phyloP scores from a whole-genome alignment of 2,797 vertebrate genomes.

The Limosa lapponica region DNA sequence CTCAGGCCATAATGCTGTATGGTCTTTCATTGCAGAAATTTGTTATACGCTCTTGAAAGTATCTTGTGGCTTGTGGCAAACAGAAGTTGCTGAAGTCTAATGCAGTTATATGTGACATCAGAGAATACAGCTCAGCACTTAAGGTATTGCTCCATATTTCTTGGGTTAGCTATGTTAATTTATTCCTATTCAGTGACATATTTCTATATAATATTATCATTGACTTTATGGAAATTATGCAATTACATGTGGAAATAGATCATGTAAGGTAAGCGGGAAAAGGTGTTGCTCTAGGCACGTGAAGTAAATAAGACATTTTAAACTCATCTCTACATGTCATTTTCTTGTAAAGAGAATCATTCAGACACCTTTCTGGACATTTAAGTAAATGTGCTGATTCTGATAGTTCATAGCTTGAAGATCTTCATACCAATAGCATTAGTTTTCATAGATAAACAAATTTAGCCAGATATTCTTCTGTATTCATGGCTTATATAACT shows the following conservation, averaged over 20 bases:
- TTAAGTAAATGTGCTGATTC: not conserved
- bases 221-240: not conserved
- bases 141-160: not conserved
- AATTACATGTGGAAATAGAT: not conserved
- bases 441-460: not conserved
- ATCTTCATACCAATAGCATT: not conserved
- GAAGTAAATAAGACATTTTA: not conserved
- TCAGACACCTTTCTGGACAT: not conserved
- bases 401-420: not conserved
- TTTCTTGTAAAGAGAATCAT: not conserved
- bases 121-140: not conserved
- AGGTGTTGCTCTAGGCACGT: not conserved
- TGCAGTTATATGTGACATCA: not conserved
- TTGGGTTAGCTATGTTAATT: not conserved
- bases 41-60: not conserved
- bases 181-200: not conserved
- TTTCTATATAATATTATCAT: not conserved
- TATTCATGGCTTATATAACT: constrained; percentile 4
- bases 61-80: not conserved
- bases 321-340: not conserved
- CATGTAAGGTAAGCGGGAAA: not conserved
- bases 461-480: not conserved
- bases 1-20: not conserved
- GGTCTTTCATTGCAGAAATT: not conserved
- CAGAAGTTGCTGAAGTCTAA: not conserved